These are phyloP conservation scores for Sphinx pinastri DNA, from an alignment of 2,888 invertebrate species.

Conservation along the genomic window DNA sequence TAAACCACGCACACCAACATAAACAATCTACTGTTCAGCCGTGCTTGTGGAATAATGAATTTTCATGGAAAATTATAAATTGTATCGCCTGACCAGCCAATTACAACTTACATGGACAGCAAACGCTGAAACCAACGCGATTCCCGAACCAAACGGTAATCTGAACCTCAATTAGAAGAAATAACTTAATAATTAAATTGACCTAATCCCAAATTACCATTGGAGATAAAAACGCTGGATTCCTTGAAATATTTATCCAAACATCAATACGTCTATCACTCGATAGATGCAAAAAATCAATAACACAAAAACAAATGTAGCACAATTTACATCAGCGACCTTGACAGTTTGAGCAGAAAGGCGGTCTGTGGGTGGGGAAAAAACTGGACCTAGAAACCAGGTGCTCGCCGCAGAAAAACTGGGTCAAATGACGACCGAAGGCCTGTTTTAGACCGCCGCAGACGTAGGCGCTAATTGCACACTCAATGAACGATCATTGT, in stretches of 20 bases:
- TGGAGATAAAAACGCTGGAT: not conserved
- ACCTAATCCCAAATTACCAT: not conserved
- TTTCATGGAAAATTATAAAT: not conserved
- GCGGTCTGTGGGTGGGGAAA: slow-evolving; percentile 2
- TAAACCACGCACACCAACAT: slow-evolving; percentile 5
- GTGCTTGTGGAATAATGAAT: not conserved
- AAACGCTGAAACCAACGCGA: not conserved
- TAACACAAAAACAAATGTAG: slow-evolving; percentile 11
- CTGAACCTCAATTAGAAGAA: not conserved
- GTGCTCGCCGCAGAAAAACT: slow-evolving; percentile 19
- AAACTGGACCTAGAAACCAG: slow-evolving; percentile 23
- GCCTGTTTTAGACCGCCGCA: slow-evolving; percentile 11
- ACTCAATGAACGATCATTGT: slow-evolving; percentile 64
- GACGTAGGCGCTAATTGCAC: slow-evolving; percentile 59
- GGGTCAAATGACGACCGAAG: slow-evolving; percentile 25
- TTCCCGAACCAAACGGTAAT: not conserved
- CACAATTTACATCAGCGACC: slow-evolving; percentile 11
- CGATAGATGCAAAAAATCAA: not conserved
- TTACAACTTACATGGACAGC: not conserved
- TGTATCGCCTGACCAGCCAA: not conserved
- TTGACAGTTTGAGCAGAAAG: slow-evolving; percentile 22
- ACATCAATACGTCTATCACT: not conserved
- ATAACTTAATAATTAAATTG: not conserved
- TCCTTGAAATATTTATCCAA: not conserved
- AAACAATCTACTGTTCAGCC: slow-evolving; percentile 3